phyloP scores from a whole-genome alignment of 2,888 invertebrate genomes.

The Leuctra nigra region DNA sequence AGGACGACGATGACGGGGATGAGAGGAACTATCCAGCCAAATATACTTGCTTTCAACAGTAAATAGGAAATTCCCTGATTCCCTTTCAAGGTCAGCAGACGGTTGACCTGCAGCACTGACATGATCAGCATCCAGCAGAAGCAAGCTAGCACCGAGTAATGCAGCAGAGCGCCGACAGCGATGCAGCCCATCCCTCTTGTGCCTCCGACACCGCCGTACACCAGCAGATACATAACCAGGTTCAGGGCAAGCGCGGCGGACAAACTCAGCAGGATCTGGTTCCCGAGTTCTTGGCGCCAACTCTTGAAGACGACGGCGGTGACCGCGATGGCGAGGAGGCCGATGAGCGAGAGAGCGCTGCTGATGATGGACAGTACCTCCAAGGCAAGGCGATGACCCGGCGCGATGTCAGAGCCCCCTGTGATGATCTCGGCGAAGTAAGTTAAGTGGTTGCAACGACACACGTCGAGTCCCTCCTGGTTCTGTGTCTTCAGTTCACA shows the following conservation, averaged over 20 bases:
- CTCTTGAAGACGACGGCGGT: conserved; percentile 52
- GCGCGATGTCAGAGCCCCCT: conserved; percentile 29
- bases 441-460: conserved; percentile 52
- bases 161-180: conserved; percentile 53
- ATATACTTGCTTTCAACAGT: conserved; percentile 52
- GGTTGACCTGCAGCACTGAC: conserved; percentile 58
- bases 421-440: conserved; percentile 51
- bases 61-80: conserved; percentile 52
- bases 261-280: conserved; percentile 58
- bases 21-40: conserved; percentile 56
- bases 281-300: conserved; percentile 57
- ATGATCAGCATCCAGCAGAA: conserved; percentile 70
- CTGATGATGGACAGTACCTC: conserved; percentile 54
- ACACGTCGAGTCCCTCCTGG: conserved; percentile 25
- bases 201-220: conserved; percentile 16
- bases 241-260: conserved; percentile 55
- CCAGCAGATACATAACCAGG: conserved; percentile 41
- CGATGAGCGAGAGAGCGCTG: conserved; percentile 50
- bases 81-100: conserved; percentile 60
- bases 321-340: conserved; percentile 49
- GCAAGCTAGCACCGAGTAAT: conserved; percentile 59
- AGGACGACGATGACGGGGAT: conserved; percentile 47
- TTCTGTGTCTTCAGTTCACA: conserved; percentile 24
- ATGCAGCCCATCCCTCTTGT: conserved; percentile 42
- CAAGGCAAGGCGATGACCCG: conserved; percentile 39